These are phyloP conservation scores for Dysdera silvatica DNA, from an alignment of 1,140 invertebrate species.

Conservation along the genomic window DNA sequence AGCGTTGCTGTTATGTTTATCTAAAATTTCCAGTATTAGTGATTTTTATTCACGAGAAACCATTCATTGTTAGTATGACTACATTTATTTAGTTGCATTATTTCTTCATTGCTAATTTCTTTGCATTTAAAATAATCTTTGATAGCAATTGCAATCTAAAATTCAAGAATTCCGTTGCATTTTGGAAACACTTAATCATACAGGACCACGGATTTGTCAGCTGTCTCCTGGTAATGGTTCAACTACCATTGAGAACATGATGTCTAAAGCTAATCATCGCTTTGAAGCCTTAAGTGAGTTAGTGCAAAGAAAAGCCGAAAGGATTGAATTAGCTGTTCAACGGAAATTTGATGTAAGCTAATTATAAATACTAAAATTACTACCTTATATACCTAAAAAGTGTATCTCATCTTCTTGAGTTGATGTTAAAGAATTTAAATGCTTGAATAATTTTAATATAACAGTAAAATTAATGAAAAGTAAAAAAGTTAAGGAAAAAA, in stretches of 20 bases:
- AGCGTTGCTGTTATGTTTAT: too few species aligned
- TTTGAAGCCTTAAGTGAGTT: constrained; percentile 92
- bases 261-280: constrained; percentile 80
- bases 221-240: constrained; percentile 82
- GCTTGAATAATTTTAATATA: neutral
- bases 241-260: constrained; percentile 79
- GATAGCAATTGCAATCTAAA: constrained; percentile 63
- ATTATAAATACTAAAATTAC: too few species aligned
- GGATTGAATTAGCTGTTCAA: constrained; percentile 82
- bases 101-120: neutral
- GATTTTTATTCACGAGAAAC: too few species aligned
- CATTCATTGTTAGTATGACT: too few species aligned
- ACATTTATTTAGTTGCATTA: neutral
- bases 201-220: constrained; percentile 83
- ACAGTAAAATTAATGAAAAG: neutral
- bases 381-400: too few species aligned
- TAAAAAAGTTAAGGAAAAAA: too few species aligned
- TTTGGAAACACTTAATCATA: constrained; percentile 76
- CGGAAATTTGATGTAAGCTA: constrained; percentile 43
- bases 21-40: too few species aligned
- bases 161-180: constrained; percentile 68
- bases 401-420: too few species aligned
- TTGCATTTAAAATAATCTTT: neutral
- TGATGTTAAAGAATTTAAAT: too few species aligned
- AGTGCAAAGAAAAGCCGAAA: constrained; percentile 84